These are phyloP conservation scores for Menidia beryllina DNA, from an alignment of 2,113 vertebrate species.

Conservation along the genomic window DNA sequence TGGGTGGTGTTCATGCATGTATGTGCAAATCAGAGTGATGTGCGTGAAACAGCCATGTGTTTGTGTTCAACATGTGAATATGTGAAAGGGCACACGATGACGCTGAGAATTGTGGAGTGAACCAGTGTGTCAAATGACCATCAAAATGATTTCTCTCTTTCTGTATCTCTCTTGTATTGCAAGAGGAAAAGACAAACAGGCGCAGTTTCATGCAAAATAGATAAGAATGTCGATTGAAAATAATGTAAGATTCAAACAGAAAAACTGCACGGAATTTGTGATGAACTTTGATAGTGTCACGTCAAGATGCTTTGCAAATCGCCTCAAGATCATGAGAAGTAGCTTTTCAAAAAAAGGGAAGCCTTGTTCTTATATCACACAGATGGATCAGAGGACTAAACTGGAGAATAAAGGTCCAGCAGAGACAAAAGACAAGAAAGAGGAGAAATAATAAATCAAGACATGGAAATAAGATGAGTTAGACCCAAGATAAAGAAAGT, in stretches of 20 bases:
- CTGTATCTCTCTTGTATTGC: background rate
- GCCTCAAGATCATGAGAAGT: background rate
- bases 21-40: constrained; percentile 37
- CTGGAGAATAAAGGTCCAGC: background rate
- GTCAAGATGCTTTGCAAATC: constrained; percentile 4
- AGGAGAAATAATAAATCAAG: constrained; percentile 1
- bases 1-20: constrained; percentile 36
- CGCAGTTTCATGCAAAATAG: constrained; percentile 5
- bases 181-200: constrained; percentile 2
- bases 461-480: constrained; percentile 12
- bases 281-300: constrained; percentile 1
- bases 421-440: constrained; percentile 28
- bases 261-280: constrained; percentile 14
- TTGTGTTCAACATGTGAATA: constrained; percentile 37
- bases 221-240: constrained; percentile 4
- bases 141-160: constrained; percentile 5
- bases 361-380: constrained; percentile 9
- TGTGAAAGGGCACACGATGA: constrained; percentile 52
- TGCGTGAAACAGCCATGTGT: constrained; percentile 45
- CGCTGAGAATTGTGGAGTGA: constrained; percentile 9
- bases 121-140: constrained; percentile 1
- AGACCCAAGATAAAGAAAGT: constrained; percentile 23
- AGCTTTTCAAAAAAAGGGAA: constrained; percentile 1
- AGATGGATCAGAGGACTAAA: too few species aligned
- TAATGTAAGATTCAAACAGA: constrained; percentile 16